These are phyloP conservation scores for Ormia ochracea DNA, from an alignment of 2,888 invertebrate genomes.

Conservation along the genomic window DNA sequence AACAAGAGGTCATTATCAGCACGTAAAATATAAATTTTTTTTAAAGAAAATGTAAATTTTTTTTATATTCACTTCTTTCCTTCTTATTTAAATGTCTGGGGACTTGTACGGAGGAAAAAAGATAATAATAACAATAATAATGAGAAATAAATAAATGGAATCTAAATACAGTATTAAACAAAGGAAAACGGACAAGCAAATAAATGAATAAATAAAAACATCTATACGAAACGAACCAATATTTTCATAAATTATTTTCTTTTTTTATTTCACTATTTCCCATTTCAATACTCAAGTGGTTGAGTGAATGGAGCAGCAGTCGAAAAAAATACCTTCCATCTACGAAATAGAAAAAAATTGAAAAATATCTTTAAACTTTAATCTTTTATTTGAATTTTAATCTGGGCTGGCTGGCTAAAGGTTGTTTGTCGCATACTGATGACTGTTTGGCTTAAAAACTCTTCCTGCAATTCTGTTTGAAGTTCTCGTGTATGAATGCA, in stretches of 20 bases:
- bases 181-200: slow-evolving; percentile 22
- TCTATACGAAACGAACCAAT: slow-evolving; percentile 48
- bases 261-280: slow-evolving; percentile 13
- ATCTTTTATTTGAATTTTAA: slow-evolving; percentile 51
- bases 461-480: slow-evolving; percentile 14
- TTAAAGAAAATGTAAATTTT: slow-evolving; percentile 33
- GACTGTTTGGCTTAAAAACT: slow-evolving; percentile 13
- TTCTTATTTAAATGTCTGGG: slow-evolving; percentile 42
- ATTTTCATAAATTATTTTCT: slow-evolving; percentile 52
- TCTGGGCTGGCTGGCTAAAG: slow-evolving; percentile 16
- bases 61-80: slow-evolving; percentile 8
- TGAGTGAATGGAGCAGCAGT: slow-evolving; percentile 17
- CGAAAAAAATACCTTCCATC: not conserved
- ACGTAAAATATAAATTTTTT: slow-evolving; percentile 53
- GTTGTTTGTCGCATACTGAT: slow-evolving; percentile 43
- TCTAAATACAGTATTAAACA: slow-evolving; percentile 44
- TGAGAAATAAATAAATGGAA: slow-evolving; percentile 7
- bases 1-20: slow-evolving; percentile 54
- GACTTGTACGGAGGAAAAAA: slow-evolving; percentile 26
- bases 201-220: slow-evolving; percentile 4
- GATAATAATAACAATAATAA: no score
- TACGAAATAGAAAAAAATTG: not conserved
- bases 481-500: not conserved
- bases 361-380: slow-evolving; percentile 50
- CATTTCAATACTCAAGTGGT: slow-evolving; percentile 40